Evolutionary conservation across 2,113 vertebrate species (phyloP).

Genomic region (Melanocharis versteri): DNA sequence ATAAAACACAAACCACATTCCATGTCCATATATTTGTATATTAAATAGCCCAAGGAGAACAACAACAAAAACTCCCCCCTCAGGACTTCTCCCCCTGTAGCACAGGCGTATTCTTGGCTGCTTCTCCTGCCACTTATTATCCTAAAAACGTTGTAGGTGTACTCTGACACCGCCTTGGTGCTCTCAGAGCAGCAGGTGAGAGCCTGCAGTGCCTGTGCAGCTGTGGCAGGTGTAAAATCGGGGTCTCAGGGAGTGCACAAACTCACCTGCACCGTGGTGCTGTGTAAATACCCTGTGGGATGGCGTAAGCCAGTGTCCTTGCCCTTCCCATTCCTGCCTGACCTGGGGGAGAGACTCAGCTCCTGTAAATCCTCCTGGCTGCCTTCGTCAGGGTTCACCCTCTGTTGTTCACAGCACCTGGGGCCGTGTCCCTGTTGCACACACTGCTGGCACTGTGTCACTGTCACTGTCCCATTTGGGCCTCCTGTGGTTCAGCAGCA

Average conservation of each 20-base stretch:
- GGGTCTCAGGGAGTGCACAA: background rate
- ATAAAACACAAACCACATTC: background rate
- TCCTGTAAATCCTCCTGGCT: background rate
- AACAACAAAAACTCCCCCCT: background rate
- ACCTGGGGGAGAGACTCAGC: background rate
- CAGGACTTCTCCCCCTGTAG: background rate
- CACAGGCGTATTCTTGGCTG: fast-evolving
- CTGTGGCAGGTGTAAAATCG: background rate
- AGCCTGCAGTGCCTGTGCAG: background rate
- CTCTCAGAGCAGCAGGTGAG: background rate
- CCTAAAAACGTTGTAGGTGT: background rate
- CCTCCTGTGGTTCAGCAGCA: fast-evolving
- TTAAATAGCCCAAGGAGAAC: background rate
- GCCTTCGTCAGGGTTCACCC: background rate
- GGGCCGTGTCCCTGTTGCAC: background rate
- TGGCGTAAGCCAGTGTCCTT: background rate
- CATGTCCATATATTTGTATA: background rate
- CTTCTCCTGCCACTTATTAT: background rate
- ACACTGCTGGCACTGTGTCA: background rate
- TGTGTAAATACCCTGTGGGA: background rate
- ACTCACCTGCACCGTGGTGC: background rate
- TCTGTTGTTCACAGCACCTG: fast-evolving
- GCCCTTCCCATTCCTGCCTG: background rate
- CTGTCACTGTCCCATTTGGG: fast-evolving
- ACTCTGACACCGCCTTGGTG: background rate